Percentiles rank a stretch among this genome's conserved stretches.
These are phyloP conservation scores for Heliconius cydno DNA, from an alignment of 2,888 invertebrate genomes.

Conservation along the genomic window DNA sequence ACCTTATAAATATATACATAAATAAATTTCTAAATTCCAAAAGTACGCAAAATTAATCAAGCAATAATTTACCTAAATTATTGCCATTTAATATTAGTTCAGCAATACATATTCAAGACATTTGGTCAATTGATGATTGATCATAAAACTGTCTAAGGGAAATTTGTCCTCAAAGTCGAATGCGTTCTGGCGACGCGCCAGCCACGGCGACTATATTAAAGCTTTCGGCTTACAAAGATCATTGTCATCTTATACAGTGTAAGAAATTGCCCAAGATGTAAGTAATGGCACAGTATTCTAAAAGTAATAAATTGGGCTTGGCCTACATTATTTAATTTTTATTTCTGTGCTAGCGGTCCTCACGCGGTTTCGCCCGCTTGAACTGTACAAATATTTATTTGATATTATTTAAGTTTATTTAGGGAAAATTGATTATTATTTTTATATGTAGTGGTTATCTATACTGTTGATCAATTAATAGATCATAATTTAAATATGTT, in stretches of 20 bases:
- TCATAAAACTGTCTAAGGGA: constrained; percentile 46
- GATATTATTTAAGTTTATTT: too few relatives aligned
- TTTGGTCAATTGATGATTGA: constrained; percentile 37
- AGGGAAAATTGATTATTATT: too few relatives aligned
- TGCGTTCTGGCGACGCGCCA: constrained; percentile 58
- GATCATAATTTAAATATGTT: too few relatives aligned
- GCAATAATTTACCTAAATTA: not conserved
- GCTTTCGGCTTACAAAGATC: constrained; percentile 52
- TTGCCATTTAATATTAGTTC: not conserved
- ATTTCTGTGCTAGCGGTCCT: not conserved
- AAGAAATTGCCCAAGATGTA: constrained; percentile 40
- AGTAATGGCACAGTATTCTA: constrained; percentile 31
- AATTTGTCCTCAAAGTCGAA: constrained; percentile 45
- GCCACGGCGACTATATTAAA: constrained; percentile 59
- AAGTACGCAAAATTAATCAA: not conserved
- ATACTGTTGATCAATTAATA: too few relatives aligned
- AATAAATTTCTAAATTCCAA: not conserved
- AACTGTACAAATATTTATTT: not conserved
- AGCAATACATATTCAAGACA: constrained; percentile 12
- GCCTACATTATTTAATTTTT: not conserved
- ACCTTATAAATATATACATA: not conserved
- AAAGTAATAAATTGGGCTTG: constrained; percentile 6
- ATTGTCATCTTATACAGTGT: constrained; percentile 52
- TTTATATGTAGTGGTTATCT: too few relatives aligned
- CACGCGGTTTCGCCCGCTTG: not conserved